These are phyloP conservation scores for Coelogynopora nodosa DNA, from an alignment of 2,888 invertebrate species.

Conservation along the genomic window DNA sequence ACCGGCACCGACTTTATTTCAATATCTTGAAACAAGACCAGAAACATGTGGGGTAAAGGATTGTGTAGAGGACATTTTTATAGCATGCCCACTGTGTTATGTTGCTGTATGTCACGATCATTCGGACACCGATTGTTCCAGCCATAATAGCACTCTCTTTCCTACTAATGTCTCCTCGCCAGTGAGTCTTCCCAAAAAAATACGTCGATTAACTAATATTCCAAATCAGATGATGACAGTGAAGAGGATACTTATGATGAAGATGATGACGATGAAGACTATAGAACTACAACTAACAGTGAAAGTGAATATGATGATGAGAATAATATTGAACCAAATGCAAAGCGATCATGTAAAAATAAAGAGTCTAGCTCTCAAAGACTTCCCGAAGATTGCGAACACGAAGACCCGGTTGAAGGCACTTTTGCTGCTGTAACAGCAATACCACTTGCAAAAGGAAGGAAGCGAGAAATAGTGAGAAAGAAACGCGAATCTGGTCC, in stretches of 20 bases:
- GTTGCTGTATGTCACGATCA: not conserved
- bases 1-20: not conserved
- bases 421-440: not conserved
- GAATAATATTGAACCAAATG: not conserved
- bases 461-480: not conserved
- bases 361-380: not conserved
- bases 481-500: not conserved
- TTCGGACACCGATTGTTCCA: not conserved
- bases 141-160: not conserved
- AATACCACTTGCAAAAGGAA: not conserved
- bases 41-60: constrained; percentile 11
- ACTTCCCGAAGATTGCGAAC: not conserved
- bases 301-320: not conserved
- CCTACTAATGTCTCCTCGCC: constrained; percentile 14
- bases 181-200: constrained; percentile 13
- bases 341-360: not conserved
- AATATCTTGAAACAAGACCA: constrained; percentile 1
- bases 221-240: constrained; percentile 7
- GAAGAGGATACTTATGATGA: constrained; percentile 62
- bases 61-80: constrained; percentile 16
- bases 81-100: not conserved
- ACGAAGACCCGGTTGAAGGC: not conserved
- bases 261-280: constrained; percentile 62
- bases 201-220: constrained; percentile 14
- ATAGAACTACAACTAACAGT: not conserved